These are phyloP conservation scores for Sander vitreus DNA, from an alignment of 2,113 vertebrate species.

Conservation along the genomic window DNA sequence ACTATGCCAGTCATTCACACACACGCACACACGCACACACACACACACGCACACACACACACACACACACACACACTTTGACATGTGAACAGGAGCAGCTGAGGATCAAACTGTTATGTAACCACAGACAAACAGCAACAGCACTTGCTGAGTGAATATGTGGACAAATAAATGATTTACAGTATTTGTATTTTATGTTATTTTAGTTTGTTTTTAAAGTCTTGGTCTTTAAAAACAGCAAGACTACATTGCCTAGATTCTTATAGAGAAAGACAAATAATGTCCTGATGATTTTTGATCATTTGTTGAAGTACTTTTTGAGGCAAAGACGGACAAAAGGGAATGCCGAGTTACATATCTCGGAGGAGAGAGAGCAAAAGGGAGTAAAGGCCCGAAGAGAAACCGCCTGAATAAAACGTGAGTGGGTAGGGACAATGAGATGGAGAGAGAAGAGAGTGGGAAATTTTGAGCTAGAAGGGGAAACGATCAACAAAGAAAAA, in stretches of 20 bases:
- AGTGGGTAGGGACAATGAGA: slow-evolving; percentile 36
- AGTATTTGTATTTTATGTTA: background rate
- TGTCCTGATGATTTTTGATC: no score
- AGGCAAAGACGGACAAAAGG: slow-evolving; percentile 13
- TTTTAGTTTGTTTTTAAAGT: background rate
- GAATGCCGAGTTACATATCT: slow-evolving; percentile 38
- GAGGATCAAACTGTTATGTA: slow-evolving; percentile 3
- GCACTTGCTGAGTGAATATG: background rate
- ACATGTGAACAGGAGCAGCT: background rate
- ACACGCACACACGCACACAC: no score
- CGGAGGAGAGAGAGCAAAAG: slow-evolving; percentile 21
- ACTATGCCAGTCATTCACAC: no score
- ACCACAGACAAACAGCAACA: background rate
- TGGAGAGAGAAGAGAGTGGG: slow-evolving; percentile 17
- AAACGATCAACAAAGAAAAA: slow-evolving; percentile 43
- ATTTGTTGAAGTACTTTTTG: slow-evolving; percentile 16
- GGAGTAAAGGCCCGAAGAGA: slow-evolving; percentile 14
- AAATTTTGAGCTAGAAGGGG: slow-evolving; percentile 33
- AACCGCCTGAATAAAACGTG: slow-evolving; percentile 24
- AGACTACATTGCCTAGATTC: background rate
- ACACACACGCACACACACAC: no score
- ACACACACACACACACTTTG: no score
- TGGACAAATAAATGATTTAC: background rate
- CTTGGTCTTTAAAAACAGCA: no score
- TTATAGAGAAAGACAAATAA: background rate